These are phyloP conservation scores for Phrynosoma platyrhinos DNA, from an alignment of 2,113 vertebrate species.

Conservation along the genomic window DNA sequence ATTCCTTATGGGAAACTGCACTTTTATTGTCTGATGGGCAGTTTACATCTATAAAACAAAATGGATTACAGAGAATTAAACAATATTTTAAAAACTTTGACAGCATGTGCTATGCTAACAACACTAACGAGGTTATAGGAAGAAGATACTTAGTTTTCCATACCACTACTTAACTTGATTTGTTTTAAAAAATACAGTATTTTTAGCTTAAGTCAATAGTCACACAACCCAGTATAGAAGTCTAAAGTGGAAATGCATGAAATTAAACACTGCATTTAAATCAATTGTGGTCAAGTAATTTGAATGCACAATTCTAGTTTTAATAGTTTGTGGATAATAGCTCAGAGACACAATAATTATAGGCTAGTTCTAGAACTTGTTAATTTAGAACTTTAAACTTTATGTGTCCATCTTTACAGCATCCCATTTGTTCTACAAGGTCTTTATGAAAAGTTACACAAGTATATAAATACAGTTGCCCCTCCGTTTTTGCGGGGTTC, in stretches of 20 bases:
- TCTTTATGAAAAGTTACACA: not conserved
- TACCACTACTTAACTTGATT: not conserved
- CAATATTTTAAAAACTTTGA: constrained; percentile 62
- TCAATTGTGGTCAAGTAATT: not conserved
- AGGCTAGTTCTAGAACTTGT: not conserved
- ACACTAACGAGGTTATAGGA: constrained; percentile 52
- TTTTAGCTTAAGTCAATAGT: not conserved
- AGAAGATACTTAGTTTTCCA: not conserved
- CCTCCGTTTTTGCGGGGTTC: no score
- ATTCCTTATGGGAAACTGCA: no score
- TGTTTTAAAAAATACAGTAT: not conserved
- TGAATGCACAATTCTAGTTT: not conserved
- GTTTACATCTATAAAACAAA: constrained; percentile 60
- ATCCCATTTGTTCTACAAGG: not conserved
- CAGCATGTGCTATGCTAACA: constrained; percentile 59
- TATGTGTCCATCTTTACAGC: not conserved
- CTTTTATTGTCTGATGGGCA: constrained; percentile 57
- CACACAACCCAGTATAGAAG: constrained; percentile 42
- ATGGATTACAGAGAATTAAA: constrained; percentile 69
- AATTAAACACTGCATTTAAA: not conserved
- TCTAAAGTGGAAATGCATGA: not conserved
- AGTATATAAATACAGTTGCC: not conserved
- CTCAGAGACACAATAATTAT: not conserved
- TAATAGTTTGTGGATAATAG: not conserved
- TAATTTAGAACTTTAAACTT: not conserved